Evolutionary conservation across 2,113 vertebrate genomes (phyloP), one percentile per base, ranked within the genome.

Genomic region (Dicrurus megarhynchus): DNA sequence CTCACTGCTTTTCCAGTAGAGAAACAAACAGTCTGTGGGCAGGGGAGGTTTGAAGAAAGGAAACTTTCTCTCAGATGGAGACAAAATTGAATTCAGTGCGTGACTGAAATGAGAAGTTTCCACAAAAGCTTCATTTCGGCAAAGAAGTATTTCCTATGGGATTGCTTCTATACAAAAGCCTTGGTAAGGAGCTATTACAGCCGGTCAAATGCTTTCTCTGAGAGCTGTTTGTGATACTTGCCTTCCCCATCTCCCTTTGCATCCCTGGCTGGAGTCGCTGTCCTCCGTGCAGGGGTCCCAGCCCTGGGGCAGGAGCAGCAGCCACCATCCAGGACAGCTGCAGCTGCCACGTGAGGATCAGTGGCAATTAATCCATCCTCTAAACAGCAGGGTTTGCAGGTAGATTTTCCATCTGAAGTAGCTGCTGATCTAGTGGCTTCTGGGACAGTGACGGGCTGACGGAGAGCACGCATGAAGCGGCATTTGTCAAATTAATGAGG

Each of bases 401-500:
- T 96, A 89, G 77, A 67, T 89, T 95, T 94, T 77, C 90, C 88
- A 16, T 89, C 65, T 86, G 82, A 94, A 47, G 95, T 65, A 71
- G 87, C 91, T 73, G 94, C 30, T 88, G 93, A 90, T 93, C 11
- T 9, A 55, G 87, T 17, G 52, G 90, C 90, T 90, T 83, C 84
- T 88, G 87, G 95, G 95, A 91, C 90, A 80, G 95, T 32, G 75
- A 61, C 23, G 76, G 89, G 87, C 89, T 92, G 94, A 81, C 4
- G 8, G 92, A 70, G 95, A 87, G 81, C 89, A 73, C 20, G 75
- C 84, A n/a, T 69, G 87, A 69, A 44, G 93, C 60, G 0, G 75
- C 93, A 79, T 94, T 96, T 90, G 90, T 95, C 96, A 95, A 94
- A 93, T 95, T 95, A 96, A 96, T 86, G 94, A 96, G 93, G 93